These are phyloP conservation scores for Poecile atricapillus DNA, from an alignment of 2,113 vertebrate species.

Conservation along the genomic window DNA sequence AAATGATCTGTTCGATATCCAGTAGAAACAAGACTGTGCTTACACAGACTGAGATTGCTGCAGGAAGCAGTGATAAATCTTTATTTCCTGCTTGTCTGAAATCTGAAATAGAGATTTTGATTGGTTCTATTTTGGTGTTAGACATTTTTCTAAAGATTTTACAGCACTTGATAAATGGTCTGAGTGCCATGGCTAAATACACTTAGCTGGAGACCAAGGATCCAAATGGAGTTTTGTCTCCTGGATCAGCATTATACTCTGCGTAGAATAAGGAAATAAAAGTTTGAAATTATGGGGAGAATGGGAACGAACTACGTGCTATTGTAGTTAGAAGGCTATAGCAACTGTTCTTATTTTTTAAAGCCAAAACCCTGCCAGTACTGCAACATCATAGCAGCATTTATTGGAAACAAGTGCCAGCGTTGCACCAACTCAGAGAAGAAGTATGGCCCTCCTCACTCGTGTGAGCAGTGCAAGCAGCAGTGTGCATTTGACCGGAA, in stretches of 20 bases:
- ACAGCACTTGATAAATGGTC: not conserved
- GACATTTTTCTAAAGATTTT: not conserved
- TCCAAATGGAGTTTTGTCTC: not conserved
- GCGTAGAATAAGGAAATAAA: not conserved
- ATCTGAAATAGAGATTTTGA: not conserved
- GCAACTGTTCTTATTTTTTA: not conserved
- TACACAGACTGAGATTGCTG: not conserved
- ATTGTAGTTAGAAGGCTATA: not conserved
- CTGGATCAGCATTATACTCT: not conserved
- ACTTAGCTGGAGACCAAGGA: not conserved
- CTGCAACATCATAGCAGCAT: conserved; percentile 81
- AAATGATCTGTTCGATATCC: not conserved
- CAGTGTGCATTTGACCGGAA: conserved; percentile 80
- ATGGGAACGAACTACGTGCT: not conserved
- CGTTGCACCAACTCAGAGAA: conserved; percentile 81
- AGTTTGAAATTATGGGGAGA: not conserved
- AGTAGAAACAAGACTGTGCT: not conserved
- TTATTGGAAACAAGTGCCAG: conserved; percentile 82
- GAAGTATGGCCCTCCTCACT: conserved; percentile 77
- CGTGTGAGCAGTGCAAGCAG: conserved; percentile 81
- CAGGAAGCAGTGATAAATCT: not conserved
- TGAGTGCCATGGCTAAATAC: not conserved
- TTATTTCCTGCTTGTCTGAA: not conserved
- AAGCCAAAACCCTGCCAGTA: conserved; percentile 82
- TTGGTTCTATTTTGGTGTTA: not conserved